These are phyloP conservation scores for Meghimatium bilineatum DNA, from an alignment of 2,888 invertebrate species.

Conservation along the genomic window DNA sequence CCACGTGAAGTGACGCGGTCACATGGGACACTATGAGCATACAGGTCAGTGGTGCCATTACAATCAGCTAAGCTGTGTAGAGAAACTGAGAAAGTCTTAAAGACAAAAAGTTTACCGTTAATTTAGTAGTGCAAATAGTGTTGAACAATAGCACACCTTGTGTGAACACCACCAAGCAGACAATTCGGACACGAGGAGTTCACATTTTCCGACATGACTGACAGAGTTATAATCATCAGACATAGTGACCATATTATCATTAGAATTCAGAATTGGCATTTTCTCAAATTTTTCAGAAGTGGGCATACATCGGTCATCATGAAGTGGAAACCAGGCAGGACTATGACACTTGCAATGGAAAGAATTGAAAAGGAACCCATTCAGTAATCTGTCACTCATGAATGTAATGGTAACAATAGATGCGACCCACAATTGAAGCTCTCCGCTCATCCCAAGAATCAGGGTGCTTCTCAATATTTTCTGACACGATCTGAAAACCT, in stretches of 20 bases:
- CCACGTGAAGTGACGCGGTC: too few relatives aligned
- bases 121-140: too few relatives aligned
- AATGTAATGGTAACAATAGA: background rate
- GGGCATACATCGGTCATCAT: background rate
- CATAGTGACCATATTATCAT: background rate
- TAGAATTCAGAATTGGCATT: background rate
- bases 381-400: background rate
- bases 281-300: background rate
- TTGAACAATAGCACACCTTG: background rate
- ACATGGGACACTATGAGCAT: too few relatives aligned
- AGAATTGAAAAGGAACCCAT: conserved; percentile 1
- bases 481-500: conserved; percentile 6
- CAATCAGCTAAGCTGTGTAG: too few relatives aligned
- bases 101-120: too few relatives aligned
- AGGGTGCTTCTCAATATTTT: background rate
- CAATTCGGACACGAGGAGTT: background rate
- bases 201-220: background rate
- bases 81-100: too few relatives aligned
- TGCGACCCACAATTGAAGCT: background rate
- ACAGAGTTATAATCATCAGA: background rate
- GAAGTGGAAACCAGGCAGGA: background rate
- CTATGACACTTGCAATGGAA: background rate
- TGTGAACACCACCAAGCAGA: background rate
- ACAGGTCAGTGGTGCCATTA: too few relatives aligned
- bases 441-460: background rate